These are phyloP conservation scores for Diabrotica virgifera DNA, from an alignment of 1,140 invertebrate species.

Conservation along the genomic window DNA sequence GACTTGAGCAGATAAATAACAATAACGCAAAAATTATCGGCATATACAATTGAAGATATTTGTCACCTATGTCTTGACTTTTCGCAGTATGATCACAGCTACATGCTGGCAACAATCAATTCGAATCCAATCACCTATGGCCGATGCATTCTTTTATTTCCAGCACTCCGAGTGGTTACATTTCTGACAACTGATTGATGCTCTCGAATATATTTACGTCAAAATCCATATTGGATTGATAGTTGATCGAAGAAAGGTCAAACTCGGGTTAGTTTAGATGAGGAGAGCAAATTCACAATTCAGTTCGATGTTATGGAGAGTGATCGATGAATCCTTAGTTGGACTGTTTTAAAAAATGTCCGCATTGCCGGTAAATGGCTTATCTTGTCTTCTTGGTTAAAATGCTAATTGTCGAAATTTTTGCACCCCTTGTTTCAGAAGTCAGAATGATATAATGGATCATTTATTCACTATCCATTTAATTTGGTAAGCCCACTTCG, in stretches of 20 bases:
- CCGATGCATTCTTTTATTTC: conserved; percentile 9
- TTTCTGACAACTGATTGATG: conserved; percentile 14
- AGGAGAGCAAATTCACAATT: conserved; percentile 12
- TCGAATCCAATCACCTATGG: conserved; percentile 6
- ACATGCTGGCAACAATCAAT: conserved; percentile 14
- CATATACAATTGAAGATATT: conserved; percentile 6
- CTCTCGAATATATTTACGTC: conserved; percentile 11
- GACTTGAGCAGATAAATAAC: no score
- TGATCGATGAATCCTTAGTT: not conserved
- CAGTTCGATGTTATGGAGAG: not conserved
- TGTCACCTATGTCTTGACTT: not conserved
- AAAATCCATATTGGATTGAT: conserved; percentile 12
- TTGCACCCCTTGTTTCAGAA: no score
- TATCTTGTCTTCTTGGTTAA: no score
- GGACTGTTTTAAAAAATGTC: no score
- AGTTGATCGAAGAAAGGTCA: conserved; percentile 9
- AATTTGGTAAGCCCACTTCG: no score
- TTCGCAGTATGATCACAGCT: conserved; percentile 4
- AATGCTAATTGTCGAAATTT: no score
- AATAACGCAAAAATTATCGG: no score
- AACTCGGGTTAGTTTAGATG: conserved; percentile 7
- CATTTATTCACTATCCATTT: no score
- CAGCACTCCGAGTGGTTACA: not conserved
- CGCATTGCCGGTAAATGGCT: no score
- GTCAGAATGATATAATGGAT: no score